Evolutionary conservation across 2,113 vertebrate genomes (phyloP).

Genomic region (Sebastes schlegelii): DNA sequence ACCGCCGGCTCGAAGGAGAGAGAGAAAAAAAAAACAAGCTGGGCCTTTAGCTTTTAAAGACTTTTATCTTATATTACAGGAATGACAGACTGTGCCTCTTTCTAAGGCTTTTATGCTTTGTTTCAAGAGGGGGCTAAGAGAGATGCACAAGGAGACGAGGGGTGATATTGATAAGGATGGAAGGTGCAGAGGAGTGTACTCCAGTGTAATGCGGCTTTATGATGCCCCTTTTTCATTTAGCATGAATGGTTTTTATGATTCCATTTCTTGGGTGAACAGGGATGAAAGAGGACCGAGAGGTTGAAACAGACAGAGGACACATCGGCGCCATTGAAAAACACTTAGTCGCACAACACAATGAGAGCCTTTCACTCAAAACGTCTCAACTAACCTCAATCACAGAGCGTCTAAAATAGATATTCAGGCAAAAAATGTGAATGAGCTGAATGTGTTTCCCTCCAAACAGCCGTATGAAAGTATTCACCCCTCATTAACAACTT

Average conservation of each 20-base stretch:
- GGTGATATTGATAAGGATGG: conserved; percentile 80
- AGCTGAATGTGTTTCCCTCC: conserved; percentile 38
- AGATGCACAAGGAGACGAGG: conserved; percentile 67
- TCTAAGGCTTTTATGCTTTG: conserved; percentile 82
- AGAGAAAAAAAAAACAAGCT: conserved; percentile 54
- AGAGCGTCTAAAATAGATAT: conserved; percentile 33
- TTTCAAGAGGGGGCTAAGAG: conserved; percentile 72
- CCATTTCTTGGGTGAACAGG: conserved; percentile 81
- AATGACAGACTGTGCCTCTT: conserved; percentile 83
- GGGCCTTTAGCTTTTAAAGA: conserved; percentile 83
- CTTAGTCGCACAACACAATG: conserved; percentile 25
- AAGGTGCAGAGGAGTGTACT: conserved; percentile 79
- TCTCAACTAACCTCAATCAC: not conserved
- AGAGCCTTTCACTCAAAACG: conserved; percentile 29
- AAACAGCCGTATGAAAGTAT: conserved; percentile 28
- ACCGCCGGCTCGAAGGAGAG: conserved; percentile 59
- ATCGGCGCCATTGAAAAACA: conserved; percentile 39
- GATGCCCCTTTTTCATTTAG: conserved; percentile 83
- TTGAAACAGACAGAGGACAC: conserved; percentile 61
- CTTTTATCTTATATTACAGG: conserved; percentile 85
- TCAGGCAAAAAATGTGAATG: conserved; percentile 40
- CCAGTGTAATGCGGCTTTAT: conserved; percentile 82
- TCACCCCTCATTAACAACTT: conserved; percentile 69
- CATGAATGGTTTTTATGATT: conserved; percentile 84
- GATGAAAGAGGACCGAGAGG: conserved; percentile 60